Evolutionary conservation across 1,140 invertebrate genomes (phyloP).

Genomic region (Chironomus striatipennis): DNA sequence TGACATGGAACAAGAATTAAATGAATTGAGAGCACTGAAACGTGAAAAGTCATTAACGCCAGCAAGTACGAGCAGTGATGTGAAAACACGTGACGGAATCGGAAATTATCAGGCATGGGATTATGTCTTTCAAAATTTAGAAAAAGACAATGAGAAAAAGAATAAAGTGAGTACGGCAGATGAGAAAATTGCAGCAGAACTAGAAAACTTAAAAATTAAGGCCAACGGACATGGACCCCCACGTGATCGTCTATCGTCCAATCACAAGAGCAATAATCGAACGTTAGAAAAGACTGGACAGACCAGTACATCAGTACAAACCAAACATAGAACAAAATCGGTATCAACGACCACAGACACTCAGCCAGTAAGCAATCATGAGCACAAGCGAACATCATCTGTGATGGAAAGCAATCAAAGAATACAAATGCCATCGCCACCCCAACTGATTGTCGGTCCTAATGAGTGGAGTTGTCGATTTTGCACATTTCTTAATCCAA

Average conservation of each 20-base stretch:
- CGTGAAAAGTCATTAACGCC: conserved; percentile 39
- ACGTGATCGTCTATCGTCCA: background rate
- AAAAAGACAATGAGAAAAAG: conserved; percentile 62
- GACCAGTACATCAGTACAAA: background rate
- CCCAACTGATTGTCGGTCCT: conserved; percentile 32
- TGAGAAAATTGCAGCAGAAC: conserved; percentile 1
- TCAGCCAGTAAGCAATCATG: background rate
- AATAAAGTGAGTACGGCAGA: conserved; percentile 34
- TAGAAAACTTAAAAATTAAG: background rate
- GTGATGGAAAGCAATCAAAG: conserved; percentile 22
- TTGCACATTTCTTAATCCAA: conserved; percentile 59
- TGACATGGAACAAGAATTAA: conserved; percentile 29
- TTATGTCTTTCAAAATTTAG: conserved; percentile 66
- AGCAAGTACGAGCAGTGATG: conserved; percentile 41
- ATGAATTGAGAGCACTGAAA: conserved; percentile 32
- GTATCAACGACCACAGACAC: conserved; percentile 3
- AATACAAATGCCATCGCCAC: background rate
- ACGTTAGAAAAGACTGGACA: background rate
- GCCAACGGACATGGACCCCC: background rate
- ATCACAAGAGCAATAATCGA: background rate
- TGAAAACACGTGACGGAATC: conserved; percentile 45
- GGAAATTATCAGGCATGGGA: conserved; percentile 64
- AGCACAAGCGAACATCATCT: background rate
- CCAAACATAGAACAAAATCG: background rate
- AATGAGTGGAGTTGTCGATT: conserved; percentile 54